Base-by-base conservation (phyloP, 2,797 vertebrate species). In the Bufotes viridis region DNA sequence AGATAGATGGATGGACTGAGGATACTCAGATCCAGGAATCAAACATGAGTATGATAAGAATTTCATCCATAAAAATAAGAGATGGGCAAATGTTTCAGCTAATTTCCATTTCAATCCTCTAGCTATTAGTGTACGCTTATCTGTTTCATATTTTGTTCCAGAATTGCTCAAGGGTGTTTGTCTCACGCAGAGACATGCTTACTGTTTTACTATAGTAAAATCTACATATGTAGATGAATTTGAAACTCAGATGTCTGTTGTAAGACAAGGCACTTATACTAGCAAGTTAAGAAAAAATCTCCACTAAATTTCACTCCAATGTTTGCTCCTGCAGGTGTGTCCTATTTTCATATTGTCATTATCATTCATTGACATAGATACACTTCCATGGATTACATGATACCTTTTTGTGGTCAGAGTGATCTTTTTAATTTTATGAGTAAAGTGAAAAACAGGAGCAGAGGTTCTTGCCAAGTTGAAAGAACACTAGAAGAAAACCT, bases 1-100 rank as follows among this genome's bases (percentile, higher is more conserved):
- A 89, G 88, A 89, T 89, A 75, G 63, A 89, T 89, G 80, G 80
- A 86, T 86, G 88, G 84, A 82, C 63, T 87, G 84, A 89, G 88
- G 88, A 87, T 89, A 72, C 84, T 70, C 70, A 89, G 88, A 89
- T 86, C 79, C 84, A 87, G 80, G 84, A 86, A 82, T 87, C 80
- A 82, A 86, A 86, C 83, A 82, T 78, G 15, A 83, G 63, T 89
- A 60, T 83, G 82, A 85, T 81, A 82, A 89, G 80, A 83, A 86
- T 86, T 83, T 86, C 20, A 86, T 61, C 80, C 74, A 89, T 89
- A 89, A 89, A 89, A 89, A 79, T 67, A 84, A 81, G 76, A 85
- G 78, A 86, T 89, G 65, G 53, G 70, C 60, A 72, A 89, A 89
- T 79, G 80, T 76, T 89, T 86, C 22, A 70, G 74, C 24, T 67